Conservation (phyloP, 2,113 vertebrate genomes). For the Asarcornis scutulata region DNA sequence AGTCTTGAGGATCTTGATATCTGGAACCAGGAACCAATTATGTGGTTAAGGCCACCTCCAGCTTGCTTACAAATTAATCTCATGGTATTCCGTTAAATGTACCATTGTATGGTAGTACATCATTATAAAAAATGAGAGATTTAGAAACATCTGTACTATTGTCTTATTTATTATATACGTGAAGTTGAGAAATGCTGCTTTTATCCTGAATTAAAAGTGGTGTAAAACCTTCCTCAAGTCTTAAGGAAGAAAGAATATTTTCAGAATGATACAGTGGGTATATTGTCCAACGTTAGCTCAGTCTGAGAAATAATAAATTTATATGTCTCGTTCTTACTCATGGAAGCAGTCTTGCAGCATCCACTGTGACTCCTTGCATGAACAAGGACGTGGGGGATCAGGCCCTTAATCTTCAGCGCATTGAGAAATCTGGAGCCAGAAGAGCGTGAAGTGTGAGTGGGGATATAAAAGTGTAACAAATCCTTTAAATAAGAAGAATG, state of each 20-base stretch:
- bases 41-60: conserved; percentile 1
- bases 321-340: not conserved
- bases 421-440: conserved; percentile 69
- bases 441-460: conserved; percentile 38
- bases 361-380: not conserved
- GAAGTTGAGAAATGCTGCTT: not conserved
- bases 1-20: not conserved
- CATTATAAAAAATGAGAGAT: not conserved
- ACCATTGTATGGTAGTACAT: conserved; percentile 9
- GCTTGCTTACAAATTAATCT: not conserved
- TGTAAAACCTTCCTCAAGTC: not conserved
- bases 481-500: conserved; percentile 72
- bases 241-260: not conserved
- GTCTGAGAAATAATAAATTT: not conserved
- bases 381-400: conserved; percentile 39
- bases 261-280: not conserved
- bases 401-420: conserved; percentile 63
- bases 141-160: not conserved
- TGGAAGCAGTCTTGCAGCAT: not conserved
- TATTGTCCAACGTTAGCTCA: not conserved
- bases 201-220: not conserved
- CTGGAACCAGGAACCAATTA: not conserved
- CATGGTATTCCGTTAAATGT: not conserved
- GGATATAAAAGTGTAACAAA: conserved; percentile 64
- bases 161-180: not conserved